phyloP scores from a whole-genome alignment of 1,140 invertebrate genomes.

The Gerris buenoi region DNA sequence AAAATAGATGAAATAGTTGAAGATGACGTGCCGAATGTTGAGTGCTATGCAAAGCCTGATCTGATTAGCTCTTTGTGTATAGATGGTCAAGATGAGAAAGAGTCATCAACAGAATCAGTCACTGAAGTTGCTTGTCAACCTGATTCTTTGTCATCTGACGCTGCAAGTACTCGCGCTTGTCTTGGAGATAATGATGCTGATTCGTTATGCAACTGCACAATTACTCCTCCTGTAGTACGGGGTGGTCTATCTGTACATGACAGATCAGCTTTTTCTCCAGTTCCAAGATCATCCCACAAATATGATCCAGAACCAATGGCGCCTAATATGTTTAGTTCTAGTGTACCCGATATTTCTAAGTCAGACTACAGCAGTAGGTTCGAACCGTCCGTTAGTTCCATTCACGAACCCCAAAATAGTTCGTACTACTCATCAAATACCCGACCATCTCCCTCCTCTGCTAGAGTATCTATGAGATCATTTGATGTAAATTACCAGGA shows the following conservation, averaged over 20 bases:
- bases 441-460: not conserved
- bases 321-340: not conserved
- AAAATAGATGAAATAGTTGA: constrained; percentile 38
- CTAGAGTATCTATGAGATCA: not conserved
- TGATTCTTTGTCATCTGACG: constrained; percentile 14
- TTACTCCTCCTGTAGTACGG: constrained; percentile 8
- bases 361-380: not conserved
- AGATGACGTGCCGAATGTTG: constrained; percentile 19
- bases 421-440: not conserved
- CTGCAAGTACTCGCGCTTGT: constrained; percentile 13
- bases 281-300: constrained; percentile 42
- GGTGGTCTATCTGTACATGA: constrained; percentile 14
- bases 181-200: constrained; percentile 12
- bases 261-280: constrained; percentile 16
- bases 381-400: not conserved
- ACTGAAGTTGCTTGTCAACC: constrained; percentile 2
- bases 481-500: constrained; percentile 32
- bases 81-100: not conserved
- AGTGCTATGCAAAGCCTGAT: constrained; percentile 22
- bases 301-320: not conserved
- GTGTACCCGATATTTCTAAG: constrained; percentile 8
- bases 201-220: not conserved
- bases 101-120: not conserved
- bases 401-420: not conserved
- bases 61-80: constrained; percentile 23